Evolutionary conservation across 2,113 vertebrate genomes (phyloP).

Genomic region (Rousettus leschenaultii): DNA sequence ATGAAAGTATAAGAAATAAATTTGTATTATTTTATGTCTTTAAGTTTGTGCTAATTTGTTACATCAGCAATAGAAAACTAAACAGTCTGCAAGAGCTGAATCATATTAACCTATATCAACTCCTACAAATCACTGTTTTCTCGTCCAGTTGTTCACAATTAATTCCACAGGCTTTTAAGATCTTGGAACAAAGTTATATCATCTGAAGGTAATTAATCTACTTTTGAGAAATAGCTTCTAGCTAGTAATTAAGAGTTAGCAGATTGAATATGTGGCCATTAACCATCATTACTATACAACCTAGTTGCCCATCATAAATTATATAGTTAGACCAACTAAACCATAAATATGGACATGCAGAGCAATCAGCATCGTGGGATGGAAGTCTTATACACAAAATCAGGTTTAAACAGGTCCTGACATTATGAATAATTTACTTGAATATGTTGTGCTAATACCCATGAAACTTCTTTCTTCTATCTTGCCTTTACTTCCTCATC

Average conservation of each 20-base stretch:
- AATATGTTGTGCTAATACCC: neutral
- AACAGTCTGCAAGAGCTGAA: neutral
- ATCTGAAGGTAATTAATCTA: neutral
- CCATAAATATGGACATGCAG: neutral
- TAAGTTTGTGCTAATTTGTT: neutral
- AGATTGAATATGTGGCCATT: neutral
- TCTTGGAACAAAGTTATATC: neutral
- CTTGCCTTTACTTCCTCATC: neutral
- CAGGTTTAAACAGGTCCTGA: neutral
- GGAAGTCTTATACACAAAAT: neutral
- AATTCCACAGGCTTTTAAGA: neutral
- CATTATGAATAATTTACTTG: neutral
- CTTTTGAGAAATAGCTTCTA: neutral
- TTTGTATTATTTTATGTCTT: neutral
- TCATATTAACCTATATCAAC: neutral
- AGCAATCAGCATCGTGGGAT: neutral
- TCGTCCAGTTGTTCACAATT: neutral
- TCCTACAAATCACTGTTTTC: neutral
- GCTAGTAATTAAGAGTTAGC: neutral
- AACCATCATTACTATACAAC: neutral
- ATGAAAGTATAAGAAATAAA: neutral
- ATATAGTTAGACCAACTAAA: neutral
- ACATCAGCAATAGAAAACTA: neutral
- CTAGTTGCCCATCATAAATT: neutral
- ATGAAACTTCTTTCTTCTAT: neutral